These are phyloP conservation scores for Dione vanillae DNA, from an alignment of 2,888 invertebrate genomes.

Conservation along the genomic window DNA sequence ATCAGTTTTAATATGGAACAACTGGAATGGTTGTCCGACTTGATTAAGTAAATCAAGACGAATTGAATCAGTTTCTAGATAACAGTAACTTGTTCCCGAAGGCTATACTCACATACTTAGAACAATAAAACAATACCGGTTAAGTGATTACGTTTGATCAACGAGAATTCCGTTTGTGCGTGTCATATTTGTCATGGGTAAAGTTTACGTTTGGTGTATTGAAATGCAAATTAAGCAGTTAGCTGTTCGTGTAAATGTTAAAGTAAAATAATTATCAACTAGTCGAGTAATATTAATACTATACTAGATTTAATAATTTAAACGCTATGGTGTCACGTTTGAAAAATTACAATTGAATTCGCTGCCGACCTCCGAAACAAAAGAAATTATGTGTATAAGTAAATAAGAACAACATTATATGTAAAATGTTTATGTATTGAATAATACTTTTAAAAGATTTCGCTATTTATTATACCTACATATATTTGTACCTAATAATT, in stretches of 20 bases:
- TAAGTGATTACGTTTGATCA: conserved; percentile 15
- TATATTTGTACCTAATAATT: conserved; percentile 9
- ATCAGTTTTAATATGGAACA: conserved; percentile 35
- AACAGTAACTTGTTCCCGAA: conserved; percentile 46
- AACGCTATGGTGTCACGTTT: background rate
- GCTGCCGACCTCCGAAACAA: background rate
- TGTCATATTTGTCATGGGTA: conserved; percentile 9
- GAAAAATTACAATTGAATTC: background rate
- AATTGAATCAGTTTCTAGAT: conserved; percentile 45
- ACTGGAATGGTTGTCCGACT: conserved; percentile 28
- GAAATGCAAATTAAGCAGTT: conserved; percentile 11
- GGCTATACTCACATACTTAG: conserved; percentile 31
- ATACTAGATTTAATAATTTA: background rate
- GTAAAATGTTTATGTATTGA: background rate
- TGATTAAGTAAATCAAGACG: conserved; percentile 33
- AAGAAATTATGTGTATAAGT: background rate
- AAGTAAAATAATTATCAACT: background rate
- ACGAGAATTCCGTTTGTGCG: conserved; percentile 12
- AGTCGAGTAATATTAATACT: background rate
- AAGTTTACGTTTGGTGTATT: conserved; percentile 6
- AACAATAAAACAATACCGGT: conserved; percentile 26
- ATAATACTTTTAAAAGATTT: background rate
- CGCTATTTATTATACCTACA: too few species aligned
- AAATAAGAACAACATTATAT: background rate
- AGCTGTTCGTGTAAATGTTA: background rate